A percentile compares a stretch with the other conserved stretches of the same genome.
phyloP scores from a whole-genome alignment of 92 coral and sea anemone genomes.

The Epizoanthus fatuus region DNA sequence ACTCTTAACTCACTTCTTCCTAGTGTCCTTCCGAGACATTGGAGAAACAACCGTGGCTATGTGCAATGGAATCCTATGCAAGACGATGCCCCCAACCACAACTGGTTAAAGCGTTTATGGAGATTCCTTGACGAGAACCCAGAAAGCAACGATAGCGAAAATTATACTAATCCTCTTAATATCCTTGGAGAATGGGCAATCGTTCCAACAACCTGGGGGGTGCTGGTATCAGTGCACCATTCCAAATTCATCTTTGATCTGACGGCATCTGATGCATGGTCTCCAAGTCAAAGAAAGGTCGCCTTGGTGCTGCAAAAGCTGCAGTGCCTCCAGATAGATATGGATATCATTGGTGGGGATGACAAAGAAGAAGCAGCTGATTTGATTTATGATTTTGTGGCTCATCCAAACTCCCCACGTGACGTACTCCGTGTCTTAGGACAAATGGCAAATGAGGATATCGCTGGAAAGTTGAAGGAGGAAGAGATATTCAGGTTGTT shows the following conservation, averaged over 20 bases:
- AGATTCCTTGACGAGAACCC: constrained; percentile 38
- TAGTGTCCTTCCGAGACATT: constrained; percentile 15
- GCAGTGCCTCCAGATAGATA: constrained; percentile 11
- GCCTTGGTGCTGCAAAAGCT: constrained; percentile 4
- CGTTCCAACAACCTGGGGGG: background rate
- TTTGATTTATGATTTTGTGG: constrained; percentile 41
- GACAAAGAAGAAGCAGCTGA: background rate
- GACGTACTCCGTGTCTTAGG: constrained; percentile 59
- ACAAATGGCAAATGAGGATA: constrained; percentile 8
- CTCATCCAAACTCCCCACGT: constrained; percentile 52
- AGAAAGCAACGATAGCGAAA: no score
- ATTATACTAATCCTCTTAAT: background rate
- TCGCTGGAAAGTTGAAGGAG: constrained; percentile 21
- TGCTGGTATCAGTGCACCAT: constrained; percentile 2
- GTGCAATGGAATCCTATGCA: constrained; percentile 14
- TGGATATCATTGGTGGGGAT: background rate
- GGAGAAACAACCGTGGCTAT: constrained; percentile 3
- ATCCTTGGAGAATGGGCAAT: constrained; percentile 20
- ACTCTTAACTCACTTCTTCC: constrained; percentile 8
- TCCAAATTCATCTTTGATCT: constrained; percentile 11
- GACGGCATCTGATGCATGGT: constrained; percentile 5
- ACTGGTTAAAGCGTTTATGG: constrained; percentile 22
- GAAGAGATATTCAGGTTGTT: constrained; percentile 42
- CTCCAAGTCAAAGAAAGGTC: constrained; percentile 9
- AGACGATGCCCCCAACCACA: background rate